Percentiles rank a stretch among this genome's conserved stretches.
phyloP scores from a whole-genome alignment of 64 coral and sea anemone genomes.

The Catalaphyllia jardinei region DNA sequence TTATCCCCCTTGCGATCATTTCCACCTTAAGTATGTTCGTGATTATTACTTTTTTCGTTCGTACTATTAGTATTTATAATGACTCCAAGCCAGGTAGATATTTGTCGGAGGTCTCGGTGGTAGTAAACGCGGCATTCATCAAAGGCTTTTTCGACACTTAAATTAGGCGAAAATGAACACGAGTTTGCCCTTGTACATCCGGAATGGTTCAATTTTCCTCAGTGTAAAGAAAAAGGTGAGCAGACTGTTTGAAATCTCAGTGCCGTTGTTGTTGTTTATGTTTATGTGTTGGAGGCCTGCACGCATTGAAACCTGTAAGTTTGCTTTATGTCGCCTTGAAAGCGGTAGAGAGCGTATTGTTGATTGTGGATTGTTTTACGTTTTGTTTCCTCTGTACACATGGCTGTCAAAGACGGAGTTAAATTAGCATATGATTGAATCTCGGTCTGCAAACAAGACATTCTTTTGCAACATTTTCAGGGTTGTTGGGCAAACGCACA shows the following conservation, averaged over 20 bases:
- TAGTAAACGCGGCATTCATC: slow-evolving; percentile 1
- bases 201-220: background rate
- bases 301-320: slow-evolving; percentile 4
- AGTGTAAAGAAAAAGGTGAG: background rate
- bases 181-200: background rate
- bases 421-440: slow-evolving; percentile 39
- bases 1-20: background rate
- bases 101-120: slow-evolving; percentile 9
- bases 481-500: slow-evolving; percentile 33
- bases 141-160: background rate
- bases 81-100: background rate
- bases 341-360: background rate
- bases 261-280: background rate
- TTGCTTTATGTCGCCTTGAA: slow-evolving; percentile 17
- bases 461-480: slow-evolving; percentile 38
- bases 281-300: background rate
- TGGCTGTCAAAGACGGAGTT: background rate
- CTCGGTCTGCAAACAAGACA: slow-evolving; percentile 31
- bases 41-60: background rate
- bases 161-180: background rate
- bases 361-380: slow-evolving; percentile 30
- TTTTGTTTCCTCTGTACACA: slow-evolving; percentile 39
- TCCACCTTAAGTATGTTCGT: background rate
- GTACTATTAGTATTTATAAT: background rate
- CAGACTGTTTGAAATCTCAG: background rate